phyloP scores from a whole-genome alignment of 92 coral and sea anemone genomes.

The Nematostella vectensis region DNA sequence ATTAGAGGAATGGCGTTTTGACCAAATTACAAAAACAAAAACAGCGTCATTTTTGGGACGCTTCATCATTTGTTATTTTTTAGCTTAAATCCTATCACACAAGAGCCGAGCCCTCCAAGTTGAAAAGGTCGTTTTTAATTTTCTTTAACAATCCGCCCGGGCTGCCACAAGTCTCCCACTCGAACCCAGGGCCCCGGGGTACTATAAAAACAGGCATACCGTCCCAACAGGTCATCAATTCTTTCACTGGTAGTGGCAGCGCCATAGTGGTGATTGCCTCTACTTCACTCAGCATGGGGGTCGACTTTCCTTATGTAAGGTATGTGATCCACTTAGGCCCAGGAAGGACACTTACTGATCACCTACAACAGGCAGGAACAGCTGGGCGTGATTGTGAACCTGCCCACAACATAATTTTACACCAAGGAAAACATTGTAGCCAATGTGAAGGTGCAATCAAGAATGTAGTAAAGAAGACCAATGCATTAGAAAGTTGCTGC shows the following conservation, averaged over 20 bases:
- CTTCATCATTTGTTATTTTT: no score
- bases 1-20: no score
- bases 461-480: conserved; percentile 17
- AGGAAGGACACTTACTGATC: conserved; percentile 26
- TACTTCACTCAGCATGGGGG: conserved; percentile 44
- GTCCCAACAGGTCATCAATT: not conserved
- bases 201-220: no score
- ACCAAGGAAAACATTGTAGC: conserved; percentile 14
- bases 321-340: conserved; percentile 50
- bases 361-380: conserved; percentile 52
- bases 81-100: no score
- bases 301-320: conserved; percentile 51
- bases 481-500: conserved; percentile 10
- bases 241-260: conserved; percentile 30
- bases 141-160: no score
- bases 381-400: conserved; percentile 19
- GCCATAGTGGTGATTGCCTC: conserved; percentile 54
- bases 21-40: no score
- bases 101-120: no score
- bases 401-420: conserved; percentile 3
- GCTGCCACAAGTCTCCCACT: no score
- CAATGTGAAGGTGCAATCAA: conserved; percentile 19
- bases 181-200: no score
- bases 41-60: no score
- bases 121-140: no score